Conservation (phyloP, 2,113 vertebrate genomes). For the Pluvialis apricaria region DNA sequence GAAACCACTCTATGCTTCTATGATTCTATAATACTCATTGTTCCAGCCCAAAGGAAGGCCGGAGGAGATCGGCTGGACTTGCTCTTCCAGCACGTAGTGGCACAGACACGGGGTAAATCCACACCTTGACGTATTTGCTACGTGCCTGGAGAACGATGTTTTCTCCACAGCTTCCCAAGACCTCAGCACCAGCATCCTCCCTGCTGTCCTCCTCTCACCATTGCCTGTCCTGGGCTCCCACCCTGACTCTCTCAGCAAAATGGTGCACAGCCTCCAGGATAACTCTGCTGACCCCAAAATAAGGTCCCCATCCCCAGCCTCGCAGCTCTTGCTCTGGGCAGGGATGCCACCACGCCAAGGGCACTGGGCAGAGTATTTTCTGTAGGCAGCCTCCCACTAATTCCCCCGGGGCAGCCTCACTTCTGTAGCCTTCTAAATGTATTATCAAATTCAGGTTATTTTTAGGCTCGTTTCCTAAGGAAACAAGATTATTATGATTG, state of each 20-base stretch:
- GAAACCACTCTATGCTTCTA: no score
- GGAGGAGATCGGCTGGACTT: not conserved
- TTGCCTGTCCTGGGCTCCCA: not conserved
- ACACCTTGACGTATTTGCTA: not conserved
- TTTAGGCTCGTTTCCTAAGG: not conserved
- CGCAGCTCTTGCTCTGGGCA: not conserved
- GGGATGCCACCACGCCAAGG: not conserved
- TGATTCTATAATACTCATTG: accelerated
- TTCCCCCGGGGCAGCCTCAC: not conserved
- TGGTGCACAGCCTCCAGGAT: not conserved
- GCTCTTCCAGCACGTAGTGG: not conserved
- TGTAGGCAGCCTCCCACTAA: not conserved
- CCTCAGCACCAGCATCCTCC: not conserved
- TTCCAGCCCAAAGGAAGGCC: not conserved
- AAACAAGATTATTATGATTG: not conserved
- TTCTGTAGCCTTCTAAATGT: not conserved
- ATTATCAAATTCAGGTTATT: not conserved
- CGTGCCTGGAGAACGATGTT: not conserved
- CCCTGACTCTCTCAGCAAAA: accelerated
- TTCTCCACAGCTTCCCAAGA: not conserved
- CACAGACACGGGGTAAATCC: not conserved
- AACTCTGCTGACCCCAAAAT: not conserved
- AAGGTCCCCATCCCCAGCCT: not conserved
- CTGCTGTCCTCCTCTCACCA: not conserved
- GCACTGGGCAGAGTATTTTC: not conserved